Percentiles rank a stretch among this genome's conserved stretches.
Conservation (phyloP, 2,888 invertebrate species). For the Balanococcus diminutus region DNA sequence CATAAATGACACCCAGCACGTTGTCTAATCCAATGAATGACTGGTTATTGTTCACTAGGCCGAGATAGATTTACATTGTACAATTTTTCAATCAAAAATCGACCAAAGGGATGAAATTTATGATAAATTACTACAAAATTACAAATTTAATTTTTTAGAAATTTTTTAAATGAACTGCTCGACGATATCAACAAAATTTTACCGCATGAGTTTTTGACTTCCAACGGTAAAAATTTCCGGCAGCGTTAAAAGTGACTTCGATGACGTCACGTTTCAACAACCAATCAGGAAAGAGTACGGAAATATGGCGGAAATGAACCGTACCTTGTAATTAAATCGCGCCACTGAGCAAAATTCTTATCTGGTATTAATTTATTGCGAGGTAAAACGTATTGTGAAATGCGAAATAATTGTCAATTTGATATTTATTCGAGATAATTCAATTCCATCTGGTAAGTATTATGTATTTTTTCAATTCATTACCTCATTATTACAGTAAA, state of each 20-base stretch:
- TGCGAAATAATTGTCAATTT: not conserved
- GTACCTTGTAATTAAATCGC: not conserved
- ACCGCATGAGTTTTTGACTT: conserved; percentile 15
- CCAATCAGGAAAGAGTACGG: not conserved
- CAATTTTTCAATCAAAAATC: not conserved
- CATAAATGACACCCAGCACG: too few relatives aligned
- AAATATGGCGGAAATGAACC: not conserved
- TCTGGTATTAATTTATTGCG: not conserved
- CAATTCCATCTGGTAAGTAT: not conserved
- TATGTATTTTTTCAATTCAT: too few relatives aligned
- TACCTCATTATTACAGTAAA: too few relatives aligned
- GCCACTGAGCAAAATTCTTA: not conserved
- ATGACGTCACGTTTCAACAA: not conserved
- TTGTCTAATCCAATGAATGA: not conserved
- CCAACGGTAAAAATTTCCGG: not conserved
- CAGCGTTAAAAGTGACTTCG: not conserved
- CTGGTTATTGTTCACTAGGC: not conserved
- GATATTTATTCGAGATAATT: not conserved
- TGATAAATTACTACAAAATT: not conserved
- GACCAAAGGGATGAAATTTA: not conserved
- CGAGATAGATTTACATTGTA: not conserved
- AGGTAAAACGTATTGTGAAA: not conserved
- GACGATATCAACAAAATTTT: conserved; percentile 26
- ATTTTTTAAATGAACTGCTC: not conserved
- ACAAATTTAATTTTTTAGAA: not conserved